Base-by-base conservation (phyloP, 2,888 invertebrate genomes). In the Gymnocheta viridis region DNA sequence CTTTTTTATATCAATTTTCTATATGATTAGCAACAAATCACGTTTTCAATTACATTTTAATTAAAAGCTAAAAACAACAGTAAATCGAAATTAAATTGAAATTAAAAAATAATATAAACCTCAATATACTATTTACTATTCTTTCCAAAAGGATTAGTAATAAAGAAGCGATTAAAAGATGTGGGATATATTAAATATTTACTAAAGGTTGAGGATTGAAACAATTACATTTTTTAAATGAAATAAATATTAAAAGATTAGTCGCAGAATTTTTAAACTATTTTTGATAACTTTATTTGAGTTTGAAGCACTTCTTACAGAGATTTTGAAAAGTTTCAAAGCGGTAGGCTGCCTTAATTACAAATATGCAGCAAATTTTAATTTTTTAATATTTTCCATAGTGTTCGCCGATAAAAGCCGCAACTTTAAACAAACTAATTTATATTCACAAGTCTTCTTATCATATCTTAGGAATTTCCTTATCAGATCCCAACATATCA, bases 31-130 rank as follows among this genome's bases (percentile, higher is more conserved):
- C 27, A 44, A 62, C 27, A 67, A 73, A 82, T 82, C 82, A 82
- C 82, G 82, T 82, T 78, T 82, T 73, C 60, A 82, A 82, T 82
- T 82, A 73, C 29, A 69, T 14, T 73, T 78, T 62, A 49, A 82
- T 82, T 73, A 73, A 73, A 67, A 6, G 2, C 67, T 62, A 10
- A 60, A 58, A 51, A 32, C 22, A 64, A 82, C 19, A 66, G 27
- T 35, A 70, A 70, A 64, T 54, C 56, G 35, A 58, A 76, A 76
- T 35, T 58, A 49, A 70, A 72, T 77, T 64, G 49, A 49, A 76
- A 44, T 66, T 7, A 77, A 44, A 10, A 29, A 27, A 67, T n/a
- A n/a, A n/a, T n/a, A n/a, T 44, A 67, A 51, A 51, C 38, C 19
- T 5, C 62, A 64, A 74, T 51, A 49, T 4, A 47, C 19, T 35